Base-by-base conservation (phyloP, 2,797 vertebrate species). In the Diplodus puntazzo region DNA sequence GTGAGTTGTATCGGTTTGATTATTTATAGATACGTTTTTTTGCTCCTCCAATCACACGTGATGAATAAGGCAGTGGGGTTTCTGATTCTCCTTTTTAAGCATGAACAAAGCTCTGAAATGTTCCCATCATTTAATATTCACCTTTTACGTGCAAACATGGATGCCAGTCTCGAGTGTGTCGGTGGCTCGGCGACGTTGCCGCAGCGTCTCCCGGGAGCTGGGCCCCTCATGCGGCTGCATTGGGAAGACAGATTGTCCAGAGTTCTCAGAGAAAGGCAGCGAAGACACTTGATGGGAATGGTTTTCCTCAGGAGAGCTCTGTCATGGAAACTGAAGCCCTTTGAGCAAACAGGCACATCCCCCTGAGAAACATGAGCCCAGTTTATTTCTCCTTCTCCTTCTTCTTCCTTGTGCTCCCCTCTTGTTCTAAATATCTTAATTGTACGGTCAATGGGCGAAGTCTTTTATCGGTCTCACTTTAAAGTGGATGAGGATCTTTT, bases 241-340 rank as follows among this genome's bases (percentile, higher is more conserved):
- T 91, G 90, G 76, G 89, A 92, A 88, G 49, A 85, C 55, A 12
- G 82, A 82, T 89, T 81, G 69, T 75, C 45, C 69, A 4, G 46
- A 48, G 83, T 89, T 90, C 90, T 92, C 89, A 88, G 83, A 85
- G 80, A 77, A 74, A 60, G 49, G n/a, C 70, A 60, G 21, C 8
- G 20, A 74, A 71, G 79, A 64, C 25, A 16, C 25, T 57, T 74
- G 57, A 76, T 74, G 82, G 84, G 75, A 84, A 86, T 85, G 6
- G 75, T 89, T 86, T 78, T 72, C 69, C 87, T 81, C 87, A 14
- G 52, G 82, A 87, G 79, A 87, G 69, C 71, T 54, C 20, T 64
- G 82, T 92, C 89, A 87, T 92, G 92, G 90, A 88, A 92, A 93
- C 83, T 16, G 23, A 66, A 79, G 75, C 16, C 68, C 73, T 73